phyloP scores from a whole-genome alignment of 2,888 invertebrate genomes.

The Caenorhabditis macrosperma region DNA sequence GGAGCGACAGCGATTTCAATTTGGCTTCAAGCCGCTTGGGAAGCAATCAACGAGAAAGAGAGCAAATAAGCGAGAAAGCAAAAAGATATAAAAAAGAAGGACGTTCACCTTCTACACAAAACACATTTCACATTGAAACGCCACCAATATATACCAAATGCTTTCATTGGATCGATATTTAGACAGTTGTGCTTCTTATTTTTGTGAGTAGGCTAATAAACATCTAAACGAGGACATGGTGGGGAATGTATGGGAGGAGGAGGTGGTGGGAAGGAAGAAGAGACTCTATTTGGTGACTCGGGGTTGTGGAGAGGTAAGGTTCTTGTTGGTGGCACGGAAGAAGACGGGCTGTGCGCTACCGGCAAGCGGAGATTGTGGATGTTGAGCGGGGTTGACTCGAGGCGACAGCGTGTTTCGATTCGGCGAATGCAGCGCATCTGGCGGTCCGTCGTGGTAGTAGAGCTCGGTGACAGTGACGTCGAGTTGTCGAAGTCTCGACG shows the following conservation, averaged over 20 bases:
- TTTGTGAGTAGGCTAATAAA: too few relatives aligned
- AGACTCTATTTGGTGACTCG: neutral
- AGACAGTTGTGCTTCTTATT: too few relatives aligned
- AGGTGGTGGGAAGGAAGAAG: neutral
- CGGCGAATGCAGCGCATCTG: slow-evolving; percentile 20
- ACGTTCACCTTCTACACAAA: too few relatives aligned
- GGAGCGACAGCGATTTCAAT: slow-evolving; percentile 73
- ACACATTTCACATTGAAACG: too few relatives aligned
- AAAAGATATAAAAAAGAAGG: neutral
- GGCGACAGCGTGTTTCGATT: slow-evolving; percentile 21
- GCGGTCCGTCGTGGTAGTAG: slow-evolving; percentile 54
- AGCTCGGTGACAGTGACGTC: slow-evolving; percentile 39
- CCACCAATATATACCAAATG: too few relatives aligned
- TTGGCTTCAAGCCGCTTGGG: slow-evolving; percentile 70
- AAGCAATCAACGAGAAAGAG: slow-evolving; percentile 17
- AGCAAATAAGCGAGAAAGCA: neutral
- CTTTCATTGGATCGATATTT: too few relatives aligned
- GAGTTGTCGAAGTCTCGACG: slow-evolving; percentile 38
- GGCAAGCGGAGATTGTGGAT: slow-evolving; percentile 35
- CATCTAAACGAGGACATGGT: neutral
- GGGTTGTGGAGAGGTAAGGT: slow-evolving; percentile 14
- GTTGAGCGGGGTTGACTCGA: slow-evolving; percentile 30
- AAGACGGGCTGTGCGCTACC: slow-evolving; percentile 32
- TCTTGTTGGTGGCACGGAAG: slow-evolving; percentile 44
- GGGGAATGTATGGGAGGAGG: neutral